These are phyloP conservation scores for Lycophotia porphyrea DNA, from an alignment of 2,888 invertebrate genomes.

Conservation along the genomic window DNA sequence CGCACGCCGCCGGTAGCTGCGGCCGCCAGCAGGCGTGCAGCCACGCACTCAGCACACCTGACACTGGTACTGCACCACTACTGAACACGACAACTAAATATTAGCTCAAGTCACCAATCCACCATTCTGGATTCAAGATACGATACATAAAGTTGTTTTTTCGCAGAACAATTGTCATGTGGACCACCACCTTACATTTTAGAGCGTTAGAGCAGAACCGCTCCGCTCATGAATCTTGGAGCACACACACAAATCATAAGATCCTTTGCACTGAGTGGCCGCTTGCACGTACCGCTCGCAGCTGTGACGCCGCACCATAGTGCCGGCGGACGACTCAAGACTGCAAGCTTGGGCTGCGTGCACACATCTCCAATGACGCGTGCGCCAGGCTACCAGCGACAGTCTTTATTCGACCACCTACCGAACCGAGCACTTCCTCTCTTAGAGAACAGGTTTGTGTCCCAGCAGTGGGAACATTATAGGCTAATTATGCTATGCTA, in stretches of 20 bases:
- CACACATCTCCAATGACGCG: background rate
- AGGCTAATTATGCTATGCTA: background rate
- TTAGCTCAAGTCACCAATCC: background rate
- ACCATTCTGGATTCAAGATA: too few relatives aligned
- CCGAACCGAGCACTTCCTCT: background rate
- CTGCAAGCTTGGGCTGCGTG: background rate
- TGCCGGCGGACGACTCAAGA: background rate
- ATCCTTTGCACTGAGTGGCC: background rate
- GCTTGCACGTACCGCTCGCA: background rate
- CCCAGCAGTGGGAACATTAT: background rate
- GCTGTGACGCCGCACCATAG: too few relatives aligned
- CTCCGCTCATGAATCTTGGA: background rate
- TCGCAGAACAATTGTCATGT: background rate
- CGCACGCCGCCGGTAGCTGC: conserved; percentile 66
- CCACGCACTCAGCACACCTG: conserved; percentile 75
- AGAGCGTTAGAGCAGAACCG: background rate
- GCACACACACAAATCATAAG: background rate
- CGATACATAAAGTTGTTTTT: too few relatives aligned
- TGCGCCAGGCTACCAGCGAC: background rate
- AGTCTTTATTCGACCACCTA: background rate
- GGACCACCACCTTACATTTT: background rate
- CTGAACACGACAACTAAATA: background rate
- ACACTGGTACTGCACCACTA: conserved; percentile 39
- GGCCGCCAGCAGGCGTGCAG: conserved; percentile 77
- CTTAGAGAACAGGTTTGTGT: background rate